Evolutionary conservation across 1,140 invertebrate genomes (phyloP).

Genomic region (Augochlora pura): DNA sequence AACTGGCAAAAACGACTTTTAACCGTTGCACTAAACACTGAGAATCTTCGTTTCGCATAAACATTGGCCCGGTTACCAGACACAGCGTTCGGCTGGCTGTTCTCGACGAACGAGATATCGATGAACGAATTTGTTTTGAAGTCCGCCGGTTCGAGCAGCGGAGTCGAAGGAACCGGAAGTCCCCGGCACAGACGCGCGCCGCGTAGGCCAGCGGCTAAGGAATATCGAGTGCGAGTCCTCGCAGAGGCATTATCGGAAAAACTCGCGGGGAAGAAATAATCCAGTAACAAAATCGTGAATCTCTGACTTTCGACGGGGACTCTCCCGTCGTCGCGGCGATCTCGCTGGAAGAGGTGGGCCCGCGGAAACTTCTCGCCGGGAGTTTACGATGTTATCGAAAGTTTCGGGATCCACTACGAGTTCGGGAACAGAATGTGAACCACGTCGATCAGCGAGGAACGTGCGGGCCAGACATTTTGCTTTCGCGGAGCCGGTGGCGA

Average conservation of each 20-base stretch:
- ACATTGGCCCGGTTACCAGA: too few relatives aligned
- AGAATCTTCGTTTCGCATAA: too few relatives aligned
- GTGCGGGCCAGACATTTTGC: constrained; percentile 23
- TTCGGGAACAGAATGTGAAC: constrained; percentile 45
- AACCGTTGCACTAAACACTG: too few relatives aligned
- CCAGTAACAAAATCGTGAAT: constrained; percentile 60
- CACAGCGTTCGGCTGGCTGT: too few relatives aligned
- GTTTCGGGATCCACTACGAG: constrained; percentile 46
- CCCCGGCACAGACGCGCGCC: not conserved
- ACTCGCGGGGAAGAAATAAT: constrained; percentile 57
- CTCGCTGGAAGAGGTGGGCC: not conserved
- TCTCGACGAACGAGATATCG: too few relatives aligned
- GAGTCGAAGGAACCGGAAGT: too few relatives aligned
- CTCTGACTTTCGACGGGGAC: constrained; percentile 50
- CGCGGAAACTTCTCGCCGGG: constrained; percentile 48
- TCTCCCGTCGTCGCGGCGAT: constrained; percentile 44
- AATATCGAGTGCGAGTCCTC: constrained; percentile 37
- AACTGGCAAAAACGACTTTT: too few relatives aligned
- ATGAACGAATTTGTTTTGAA: too few relatives aligned
- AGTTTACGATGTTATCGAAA: constrained; percentile 59
- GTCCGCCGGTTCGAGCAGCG: too few relatives aligned
- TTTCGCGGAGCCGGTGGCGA: not conserved
- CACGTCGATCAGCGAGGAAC: constrained; percentile 53
- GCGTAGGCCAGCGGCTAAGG: constrained; percentile 8
- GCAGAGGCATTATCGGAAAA: constrained; percentile 43